Percentiles rank a stretch among this genome's conserved stretches.
phyloP scores from a whole-genome alignment of 2,113 vertebrate species.

The Gobio gobio region DNA sequence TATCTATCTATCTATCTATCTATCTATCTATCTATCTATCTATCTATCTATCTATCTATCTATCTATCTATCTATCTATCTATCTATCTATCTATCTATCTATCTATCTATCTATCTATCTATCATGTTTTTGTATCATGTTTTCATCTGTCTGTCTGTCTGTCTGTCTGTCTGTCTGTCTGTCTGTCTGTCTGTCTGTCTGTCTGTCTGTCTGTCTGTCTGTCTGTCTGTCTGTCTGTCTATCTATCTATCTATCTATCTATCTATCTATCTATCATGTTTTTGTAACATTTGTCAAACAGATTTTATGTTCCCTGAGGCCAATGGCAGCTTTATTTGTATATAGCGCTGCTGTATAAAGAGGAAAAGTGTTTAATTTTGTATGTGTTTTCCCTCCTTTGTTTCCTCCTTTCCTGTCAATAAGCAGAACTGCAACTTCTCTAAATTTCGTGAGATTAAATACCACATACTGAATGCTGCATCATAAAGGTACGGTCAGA shows the following conservation, averaged over 20 bases:
- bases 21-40: background rate
- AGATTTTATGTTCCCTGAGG: background rate
- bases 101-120: background rate
- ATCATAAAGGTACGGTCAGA: background rate
- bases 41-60: background rate
- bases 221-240: background rate
- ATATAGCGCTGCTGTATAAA: background rate
- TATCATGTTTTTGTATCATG: no score
- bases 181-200: background rate
- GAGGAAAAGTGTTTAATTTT: background rate
- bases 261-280: background rate
- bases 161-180: background rate
- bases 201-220: background rate
- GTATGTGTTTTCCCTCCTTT: conserved; percentile 10
- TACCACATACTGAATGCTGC: background rate
- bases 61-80: no score
- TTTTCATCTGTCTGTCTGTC: background rate
- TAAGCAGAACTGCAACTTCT: conserved; percentile 4
- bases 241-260: background rate
- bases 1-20: no score
- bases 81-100: no score
- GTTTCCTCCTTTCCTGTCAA: conserved; percentile 3
- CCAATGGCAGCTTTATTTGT: background rate
- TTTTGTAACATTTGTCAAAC: background rate
- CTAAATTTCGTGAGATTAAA: background rate